A percentile compares a stretch with the other conserved stretches of the same genome.
These are phyloP conservation scores for Antechinus flavipes DNA, from an alignment of 2,113 vertebrate species.

Conservation along the genomic window DNA sequence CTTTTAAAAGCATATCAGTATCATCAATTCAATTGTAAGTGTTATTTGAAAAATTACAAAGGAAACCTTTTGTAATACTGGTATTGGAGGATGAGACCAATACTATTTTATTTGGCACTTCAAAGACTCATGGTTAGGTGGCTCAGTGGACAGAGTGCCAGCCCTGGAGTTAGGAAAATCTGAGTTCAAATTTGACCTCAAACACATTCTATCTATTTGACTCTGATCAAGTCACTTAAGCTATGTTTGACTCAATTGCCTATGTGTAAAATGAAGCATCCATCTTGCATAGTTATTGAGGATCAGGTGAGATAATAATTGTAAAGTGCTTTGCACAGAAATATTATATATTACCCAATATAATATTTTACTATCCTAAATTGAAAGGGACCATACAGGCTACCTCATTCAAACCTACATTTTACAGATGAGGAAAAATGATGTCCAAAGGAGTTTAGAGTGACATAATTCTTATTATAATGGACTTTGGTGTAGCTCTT, in stretches of 20 bases:
- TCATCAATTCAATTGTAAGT: not conserved
- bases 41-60: not conserved
- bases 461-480: not conserved
- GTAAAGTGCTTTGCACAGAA: not conserved
- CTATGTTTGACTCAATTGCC: not conserved
- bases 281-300: not conserved
- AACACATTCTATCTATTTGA: not conserved
- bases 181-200: not conserved
- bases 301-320: not conserved
- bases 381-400: not conserved
- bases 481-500: not conserved
- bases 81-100: not conserved
- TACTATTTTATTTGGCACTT: not conserved
- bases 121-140: not conserved
- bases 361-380: not conserved
- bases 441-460: not conserved
- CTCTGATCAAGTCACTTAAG: not conserved
- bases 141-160: not conserved
- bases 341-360: not conserved
- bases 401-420: not conserved
- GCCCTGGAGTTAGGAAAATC: not conserved
- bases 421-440: not conserved
- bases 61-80: not conserved
- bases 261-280: not conserved
- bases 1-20: not conserved